Evolutionary conservation across 2,113 vertebrate genomes (phyloP), one percentile per base, ranked within the genome.

Genomic region (Caranx melampygus): DNA sequence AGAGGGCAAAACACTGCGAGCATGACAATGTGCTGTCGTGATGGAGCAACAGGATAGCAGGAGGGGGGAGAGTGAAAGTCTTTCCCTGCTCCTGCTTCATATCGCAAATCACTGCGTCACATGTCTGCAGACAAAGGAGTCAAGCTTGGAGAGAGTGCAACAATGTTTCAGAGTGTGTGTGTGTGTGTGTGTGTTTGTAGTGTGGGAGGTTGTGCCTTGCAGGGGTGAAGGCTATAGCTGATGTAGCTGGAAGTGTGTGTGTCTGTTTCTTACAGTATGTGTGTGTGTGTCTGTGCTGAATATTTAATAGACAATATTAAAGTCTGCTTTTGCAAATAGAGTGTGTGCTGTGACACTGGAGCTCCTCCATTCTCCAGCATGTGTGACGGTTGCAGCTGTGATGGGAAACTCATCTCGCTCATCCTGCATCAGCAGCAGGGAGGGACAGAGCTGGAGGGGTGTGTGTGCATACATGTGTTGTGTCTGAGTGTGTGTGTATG

Each of bases 321-420:
- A 68, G 65, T 21, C 68, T 45, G 60, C 20, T 61, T 78, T 9
- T 71, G 68, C 75, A 68, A 49, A 54, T 58, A 51, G 67, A 58
- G 61, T 78, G 67, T 59, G 65, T 68, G 71, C 66, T 60, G 73
- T 84, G 75, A 75, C 79, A 82, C 26, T 66, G 76, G 65, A 87
- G 85, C 60, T 68, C 16, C 73, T 85, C 73, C 81, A 82, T 80
- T 78, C 71, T 76, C 75, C 72, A 85, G 75, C 83, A 82, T 42
- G 82, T 90, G 87, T 88, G 88, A 88, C 65, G 45, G 72, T 51
- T 84, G 72, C 90, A 89, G 85, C 80, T 87, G 90, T 75, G 82
- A 88, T 74, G 83, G 85, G 55, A 62, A 75, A 76, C 86, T 88
- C 62, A 26, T 35, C 71, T 86, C 58, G 5, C 62, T 82, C 77